Conservation (phyloP, 2,113 vertebrate genomes). For the Gorsachius goisagi region DNA sequence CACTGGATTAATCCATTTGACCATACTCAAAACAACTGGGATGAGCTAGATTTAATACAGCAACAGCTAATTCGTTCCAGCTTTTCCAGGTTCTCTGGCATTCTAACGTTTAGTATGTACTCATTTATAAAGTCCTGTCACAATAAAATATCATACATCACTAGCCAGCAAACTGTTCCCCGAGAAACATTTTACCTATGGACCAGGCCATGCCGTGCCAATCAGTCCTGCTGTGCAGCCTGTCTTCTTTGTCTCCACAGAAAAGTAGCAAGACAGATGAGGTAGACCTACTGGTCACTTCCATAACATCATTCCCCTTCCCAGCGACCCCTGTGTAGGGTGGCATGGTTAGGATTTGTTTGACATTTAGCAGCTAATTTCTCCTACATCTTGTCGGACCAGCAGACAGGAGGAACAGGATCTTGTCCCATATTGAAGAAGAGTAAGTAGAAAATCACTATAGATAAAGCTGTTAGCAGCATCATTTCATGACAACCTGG, state of each 20-base stretch:
- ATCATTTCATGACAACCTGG: not conserved
- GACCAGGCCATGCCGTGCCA: not conserved
- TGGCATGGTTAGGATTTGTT: not conserved
- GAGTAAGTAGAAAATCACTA: not conserved
- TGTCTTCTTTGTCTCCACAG: not conserved
- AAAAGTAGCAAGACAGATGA: not conserved
- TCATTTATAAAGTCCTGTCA: not conserved
- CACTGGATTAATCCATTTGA: not conserved
- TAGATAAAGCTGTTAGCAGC: not conserved
- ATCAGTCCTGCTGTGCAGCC: fast-evolving
- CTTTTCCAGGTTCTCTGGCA: not conserved
- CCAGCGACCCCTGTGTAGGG: not conserved
- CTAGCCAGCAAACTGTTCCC: not conserved
- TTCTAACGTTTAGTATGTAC: not conserved
- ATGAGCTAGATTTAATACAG: not conserved
- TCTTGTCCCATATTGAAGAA: not conserved
- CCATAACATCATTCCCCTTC: not conserved
- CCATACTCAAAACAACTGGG: not conserved
- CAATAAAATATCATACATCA: not conserved
- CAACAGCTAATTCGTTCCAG: not conserved
- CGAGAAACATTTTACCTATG: not conserved
- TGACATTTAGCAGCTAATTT: not conserved
- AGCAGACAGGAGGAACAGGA: not conserved
- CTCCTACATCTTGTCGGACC: not conserved
- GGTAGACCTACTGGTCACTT: not conserved